Base-by-base conservation (phyloP, 2,113 vertebrate genomes). In the Alosa alosa region DNA sequence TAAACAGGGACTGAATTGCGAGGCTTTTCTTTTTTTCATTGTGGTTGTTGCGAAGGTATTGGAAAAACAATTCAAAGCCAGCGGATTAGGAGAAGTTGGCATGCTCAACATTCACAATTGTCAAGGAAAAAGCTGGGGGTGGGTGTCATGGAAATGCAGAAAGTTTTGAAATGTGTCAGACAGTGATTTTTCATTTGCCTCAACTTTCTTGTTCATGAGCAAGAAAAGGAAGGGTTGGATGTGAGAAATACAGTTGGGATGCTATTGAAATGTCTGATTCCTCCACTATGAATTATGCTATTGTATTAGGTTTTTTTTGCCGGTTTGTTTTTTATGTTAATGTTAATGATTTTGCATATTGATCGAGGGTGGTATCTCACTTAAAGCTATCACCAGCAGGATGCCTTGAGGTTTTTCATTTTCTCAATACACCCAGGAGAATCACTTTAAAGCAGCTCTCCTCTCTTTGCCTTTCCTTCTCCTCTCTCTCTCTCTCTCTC, bases 331-430 rank as follows among this genome's bases (percentile, higher is more conserved):
- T 31, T 78, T 78, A 78, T 78, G 72, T 10, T 78, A 39, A 78
- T 78, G 72, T 78, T 39, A 11, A 36, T 78, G 72, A 78, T 13
- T 78, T 78, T 78, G 72, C 72, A 78, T 78, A 78, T 78, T 78
- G 31, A 78, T 78, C 39, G 72, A 78, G 25, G 64, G 64, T 3
- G 36, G 72, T 13, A 39, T 78, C 31, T 39, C 36, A 39, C 10
- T 78, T 78, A 78, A 78, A 39, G 31, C 72, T 0, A 36, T 39
- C 72, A 78, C 72, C 72, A 39, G 72, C 72, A 78, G 72, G 72
- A 39, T 5, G 72, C 36, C 72, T 75, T 31, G 72, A 75, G 72
- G 72, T 39, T 15, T 75, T 39, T 75, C 72, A 75, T 39, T 36
- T 39, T 75, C 72, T 75, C 72, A 75, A 78, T 39, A 78, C 31